Base-by-base conservation (phyloP, 2,113 vertebrate species). In the Strix uralensis region DNA sequence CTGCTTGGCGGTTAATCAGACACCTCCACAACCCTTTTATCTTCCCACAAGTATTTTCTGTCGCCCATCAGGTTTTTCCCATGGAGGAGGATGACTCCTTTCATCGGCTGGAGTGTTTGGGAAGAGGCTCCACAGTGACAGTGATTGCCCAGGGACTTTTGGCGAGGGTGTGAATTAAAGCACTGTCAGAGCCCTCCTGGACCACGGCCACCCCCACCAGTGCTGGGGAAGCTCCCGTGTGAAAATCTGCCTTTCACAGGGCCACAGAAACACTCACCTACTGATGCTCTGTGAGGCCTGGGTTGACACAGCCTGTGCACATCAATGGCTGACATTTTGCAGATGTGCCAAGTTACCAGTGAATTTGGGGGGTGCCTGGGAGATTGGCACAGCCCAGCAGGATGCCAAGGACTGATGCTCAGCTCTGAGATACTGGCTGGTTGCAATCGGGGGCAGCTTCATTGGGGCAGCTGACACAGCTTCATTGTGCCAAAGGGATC, bases 91-190 rank as follows among this genome's bases (percentile, higher is more conserved):
- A 59, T 0, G 14, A 19, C 26, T 82, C 51, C 46, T 61, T 13
- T 23, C 40, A 20, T 20, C 0, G 0, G 10, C 38, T 49, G 0
- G 3, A 22, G 4, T 2, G 5, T 20, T 55, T 4, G 15, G 23
- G 42, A 54, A 77, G 52, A 51, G 52, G 5, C 10, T 42, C 46
- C 32, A 5, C 0, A 0, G 63, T 2, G 4, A 15, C 79, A 78
- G 57, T 0, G 11, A 3, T 21, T 38, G 30, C 18, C 2, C 2
- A 0, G 47, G 30, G 34, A 7, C 5, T 84, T 84, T 59, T 9
- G 8, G 79, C 2, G 8, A 40, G 9, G 4, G 26, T 16, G 27
- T 5, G 58, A 57, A 42, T 15, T 62, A 42, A 57, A 67, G 54
- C 26, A 11, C 11, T 15, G 21, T 5, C 62, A 52, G 74, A 91